Conservation (phyloP, 2,888 invertebrate genomes). For the Ichneumoninae sp. region DNA sequence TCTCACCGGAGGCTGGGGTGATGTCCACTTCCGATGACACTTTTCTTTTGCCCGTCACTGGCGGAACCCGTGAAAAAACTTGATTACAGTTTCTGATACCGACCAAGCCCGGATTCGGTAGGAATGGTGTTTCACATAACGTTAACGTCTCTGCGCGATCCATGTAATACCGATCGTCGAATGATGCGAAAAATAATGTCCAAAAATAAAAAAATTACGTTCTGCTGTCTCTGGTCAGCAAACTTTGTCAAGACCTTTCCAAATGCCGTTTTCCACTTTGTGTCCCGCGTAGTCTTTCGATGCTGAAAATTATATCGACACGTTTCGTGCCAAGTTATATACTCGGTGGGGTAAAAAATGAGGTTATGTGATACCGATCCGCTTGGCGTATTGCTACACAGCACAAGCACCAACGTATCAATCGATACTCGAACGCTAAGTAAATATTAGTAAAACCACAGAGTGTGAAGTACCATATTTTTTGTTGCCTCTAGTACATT, state of each 20-base stretch:
- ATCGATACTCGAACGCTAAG: slow-evolving; percentile 5
- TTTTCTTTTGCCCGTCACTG: too few species aligned
- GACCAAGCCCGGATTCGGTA: neutral
- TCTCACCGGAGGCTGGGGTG: neutral
- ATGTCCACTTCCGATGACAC: too few species aligned
- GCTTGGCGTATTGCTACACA: too few species aligned
- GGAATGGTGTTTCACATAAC: neutral
- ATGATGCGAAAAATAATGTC: neutral
- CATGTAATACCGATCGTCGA: neutral
- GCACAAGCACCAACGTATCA: neutral
- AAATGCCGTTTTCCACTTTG: slow-evolving; percentile 34
- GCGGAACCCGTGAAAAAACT: too few species aligned
- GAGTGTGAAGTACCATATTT: slow-evolving; percentile 49
- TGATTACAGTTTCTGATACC: too few species aligned
- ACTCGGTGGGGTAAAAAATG: neutral
- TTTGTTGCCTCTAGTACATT: slow-evolving; percentile 64
- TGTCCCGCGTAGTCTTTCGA: slow-evolving; percentile 1
- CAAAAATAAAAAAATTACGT: slow-evolving; percentile 53
- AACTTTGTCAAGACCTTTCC: slow-evolving; percentile 59
- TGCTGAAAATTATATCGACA: slow-evolving; percentile 43
- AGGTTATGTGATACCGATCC: too few species aligned
- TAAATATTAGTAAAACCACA: slow-evolving; percentile 16
- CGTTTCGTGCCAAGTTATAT: neutral
- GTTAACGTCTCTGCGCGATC: neutral
- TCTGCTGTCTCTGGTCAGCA: slow-evolving; percentile 63